Evolutionary conservation across 1,140 invertebrate species (phyloP).

Genomic region (Steinernema khuongi): DNA sequence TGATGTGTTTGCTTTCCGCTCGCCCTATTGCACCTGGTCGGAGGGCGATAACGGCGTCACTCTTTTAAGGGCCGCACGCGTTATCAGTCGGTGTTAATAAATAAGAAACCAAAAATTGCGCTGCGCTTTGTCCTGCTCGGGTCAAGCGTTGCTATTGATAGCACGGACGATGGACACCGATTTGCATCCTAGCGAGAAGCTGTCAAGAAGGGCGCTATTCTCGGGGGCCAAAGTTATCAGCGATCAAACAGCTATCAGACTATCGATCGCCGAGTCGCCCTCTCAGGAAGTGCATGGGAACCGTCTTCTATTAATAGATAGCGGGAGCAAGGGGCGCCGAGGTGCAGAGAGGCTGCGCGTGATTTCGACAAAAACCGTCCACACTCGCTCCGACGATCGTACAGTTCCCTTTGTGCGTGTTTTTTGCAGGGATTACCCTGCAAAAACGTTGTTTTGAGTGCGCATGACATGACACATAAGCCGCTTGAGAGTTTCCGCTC

Average conservation of each 20-base stretch:
- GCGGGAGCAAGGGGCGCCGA: not conserved
- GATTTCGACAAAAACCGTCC: not conserved
- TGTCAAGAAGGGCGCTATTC: not conserved
- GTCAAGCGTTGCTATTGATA: slow-evolving; percentile 5
- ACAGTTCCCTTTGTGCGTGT: no score
- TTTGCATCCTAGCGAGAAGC: not conserved
- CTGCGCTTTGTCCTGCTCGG: not conserved
- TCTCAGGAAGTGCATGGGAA: not conserved
- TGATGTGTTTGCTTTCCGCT: slow-evolving; percentile 10
- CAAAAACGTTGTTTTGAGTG: slow-evolving; percentile 1
- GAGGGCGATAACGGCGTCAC: not conserved
- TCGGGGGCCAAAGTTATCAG: not conserved
- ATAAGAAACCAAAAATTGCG: slow-evolving; percentile 16
- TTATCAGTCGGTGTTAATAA: slow-evolving; percentile 9
- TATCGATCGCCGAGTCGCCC: not conserved
- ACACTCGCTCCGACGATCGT: not conserved
- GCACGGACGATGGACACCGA: not conserved
- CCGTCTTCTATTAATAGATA: not conserved
- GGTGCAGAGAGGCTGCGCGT: not conserved
- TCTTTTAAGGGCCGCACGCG: slow-evolving; percentile 8
- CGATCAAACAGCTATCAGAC: not conserved
- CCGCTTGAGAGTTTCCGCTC: not conserved
- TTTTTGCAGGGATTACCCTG: not conserved
- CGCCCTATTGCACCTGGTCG: not conserved
- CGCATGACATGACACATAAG: not conserved